Evolutionary conservation across 2,888 invertebrate genomes (phyloP).

Genomic region (Eucriotettix oculatus): DNA sequence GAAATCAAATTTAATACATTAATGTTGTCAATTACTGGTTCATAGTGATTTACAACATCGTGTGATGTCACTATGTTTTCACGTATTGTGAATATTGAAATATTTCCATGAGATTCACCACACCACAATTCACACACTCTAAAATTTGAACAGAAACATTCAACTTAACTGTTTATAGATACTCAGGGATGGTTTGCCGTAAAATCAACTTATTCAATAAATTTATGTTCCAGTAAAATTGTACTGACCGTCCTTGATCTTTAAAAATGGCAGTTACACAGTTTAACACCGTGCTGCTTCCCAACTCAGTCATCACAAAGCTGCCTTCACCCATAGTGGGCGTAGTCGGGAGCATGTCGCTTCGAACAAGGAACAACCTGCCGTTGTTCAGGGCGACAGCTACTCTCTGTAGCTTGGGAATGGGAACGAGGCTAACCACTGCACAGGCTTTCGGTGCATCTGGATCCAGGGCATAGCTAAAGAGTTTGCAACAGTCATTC

Average conservation of each 20-base stretch:
- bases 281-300: conserved; percentile 48
- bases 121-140: conserved; percentile 64
- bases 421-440: conserved; percentile 48
- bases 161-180: too few relatives aligned
- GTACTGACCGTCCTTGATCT: conserved; percentile 24
- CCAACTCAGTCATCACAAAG: conserved; percentile 62
- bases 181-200: too few relatives aligned
- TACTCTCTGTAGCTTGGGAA: conserved; percentile 50
- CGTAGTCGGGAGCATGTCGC: conserved; percentile 37
- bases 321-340: conserved; percentile 52
- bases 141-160: background rate
- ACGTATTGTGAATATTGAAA: conserved; percentile 60
- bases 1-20: conserved; percentile 56
- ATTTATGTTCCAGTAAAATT: conserved; percentile 10
- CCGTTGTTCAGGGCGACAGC: conserved; percentile 69
- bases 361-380: conserved; percentile 52
- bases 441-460: conserved; percentile 41
- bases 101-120: conserved; percentile 64
- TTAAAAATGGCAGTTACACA: conserved; percentile 44
- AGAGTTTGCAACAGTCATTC: conserved; percentile 37
- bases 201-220: too few relatives aligned
- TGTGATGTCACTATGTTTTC: conserved; percentile 57
- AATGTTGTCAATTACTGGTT: conserved; percentile 38
- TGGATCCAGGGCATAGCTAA: conserved; percentile 49
- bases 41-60: conserved; percentile 45